Evolutionary conservation across 2,888 invertebrate genomes (phyloP), one percentile per base, ranked within the genome.

Genomic region (Folsomia manolachei): DNA sequence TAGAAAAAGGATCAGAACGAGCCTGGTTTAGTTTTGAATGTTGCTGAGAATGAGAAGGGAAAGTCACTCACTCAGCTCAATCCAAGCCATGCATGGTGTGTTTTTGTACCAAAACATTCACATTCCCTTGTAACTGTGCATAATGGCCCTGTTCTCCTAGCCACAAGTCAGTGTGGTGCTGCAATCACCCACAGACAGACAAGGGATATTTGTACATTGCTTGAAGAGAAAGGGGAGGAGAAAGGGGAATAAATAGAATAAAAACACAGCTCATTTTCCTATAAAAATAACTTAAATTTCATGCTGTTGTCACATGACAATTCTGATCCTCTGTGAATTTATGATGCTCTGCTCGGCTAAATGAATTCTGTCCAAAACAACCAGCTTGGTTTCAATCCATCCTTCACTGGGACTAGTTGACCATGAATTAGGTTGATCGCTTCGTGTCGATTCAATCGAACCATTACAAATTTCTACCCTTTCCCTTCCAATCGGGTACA

Each of bases 191-290:
- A 21, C 67, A 67, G 67, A 56, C 53, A 67, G 60, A 56, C 21
- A 56, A 9, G 39, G 39, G 7, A 39, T 39, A 14, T 39, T 39
- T 39, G 39, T 4, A n/a, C n/a, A 4, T 39, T 39, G 39, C 7
- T 39, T 39, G 39, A 64, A 71, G 69, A 27, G 60, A 61, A 69
- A 68, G 70, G 71, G 71, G 71, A n/a, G n/a, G 71, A 52, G 67
- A 71, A 63, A 68, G 65, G 60, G 71, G 69, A 67, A 71, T 72
- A 75, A 75, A 76, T 68, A 74, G 72, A 74, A 72, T 74, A 76
- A 74, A 76, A 74, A n/a, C n/a, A n/a, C n/a, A 76, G 73, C 76
- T 76, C 74, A 76, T 76, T 76, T 76, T 74, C 74, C 72, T 76
- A 74, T 74, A 74, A 74, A 71, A 76, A 71, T 74, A 74, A 74